phyloP scores from a whole-genome alignment of 2,888 invertebrate species.

The Drosophila atroscutellata region DNA sequence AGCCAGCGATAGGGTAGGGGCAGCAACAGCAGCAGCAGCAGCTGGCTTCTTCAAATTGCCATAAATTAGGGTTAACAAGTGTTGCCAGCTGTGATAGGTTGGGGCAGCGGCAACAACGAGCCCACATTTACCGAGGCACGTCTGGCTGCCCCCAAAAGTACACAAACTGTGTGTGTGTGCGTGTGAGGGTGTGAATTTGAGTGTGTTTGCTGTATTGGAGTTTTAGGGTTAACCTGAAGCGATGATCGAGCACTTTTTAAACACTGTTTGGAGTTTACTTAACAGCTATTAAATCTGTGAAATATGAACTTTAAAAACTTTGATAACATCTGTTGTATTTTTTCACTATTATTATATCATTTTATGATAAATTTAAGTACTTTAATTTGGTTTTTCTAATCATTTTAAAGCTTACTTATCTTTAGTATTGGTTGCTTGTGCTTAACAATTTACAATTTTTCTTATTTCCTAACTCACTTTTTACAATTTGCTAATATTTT shows the following conservation, averaged over 20 bases:
- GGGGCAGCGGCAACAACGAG: constrained; percentile 8
- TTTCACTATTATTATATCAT: background rate
- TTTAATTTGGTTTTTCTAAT: background rate
- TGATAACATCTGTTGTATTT: background rate
- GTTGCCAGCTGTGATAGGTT: constrained; percentile 54
- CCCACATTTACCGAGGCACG: constrained; percentile 15
- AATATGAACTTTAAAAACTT: background rate
- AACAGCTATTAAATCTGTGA: background rate
- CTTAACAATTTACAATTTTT: background rate
- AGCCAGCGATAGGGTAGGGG: constrained; percentile 23
- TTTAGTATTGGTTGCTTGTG: background rate
- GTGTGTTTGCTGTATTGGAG: constrained; percentile 10
- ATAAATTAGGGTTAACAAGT: constrained; percentile 76
- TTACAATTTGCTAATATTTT: too few species aligned
- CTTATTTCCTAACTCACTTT: background rate
- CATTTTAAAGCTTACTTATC: background rate
- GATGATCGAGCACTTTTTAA: constrained; percentile 21
- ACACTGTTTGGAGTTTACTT: background rate
- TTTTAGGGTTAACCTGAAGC: background rate
- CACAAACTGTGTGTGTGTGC: background rate
- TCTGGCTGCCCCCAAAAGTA: constrained; percentile 1
- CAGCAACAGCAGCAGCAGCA: constrained; percentile 34
- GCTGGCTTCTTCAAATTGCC: constrained; percentile 71
- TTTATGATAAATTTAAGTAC: background rate
- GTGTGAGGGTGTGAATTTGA: constrained; percentile 14